Evolutionary conservation across 2,888 invertebrate species (phyloP).

Genomic region (Chrysodeixis includens): DNA sequence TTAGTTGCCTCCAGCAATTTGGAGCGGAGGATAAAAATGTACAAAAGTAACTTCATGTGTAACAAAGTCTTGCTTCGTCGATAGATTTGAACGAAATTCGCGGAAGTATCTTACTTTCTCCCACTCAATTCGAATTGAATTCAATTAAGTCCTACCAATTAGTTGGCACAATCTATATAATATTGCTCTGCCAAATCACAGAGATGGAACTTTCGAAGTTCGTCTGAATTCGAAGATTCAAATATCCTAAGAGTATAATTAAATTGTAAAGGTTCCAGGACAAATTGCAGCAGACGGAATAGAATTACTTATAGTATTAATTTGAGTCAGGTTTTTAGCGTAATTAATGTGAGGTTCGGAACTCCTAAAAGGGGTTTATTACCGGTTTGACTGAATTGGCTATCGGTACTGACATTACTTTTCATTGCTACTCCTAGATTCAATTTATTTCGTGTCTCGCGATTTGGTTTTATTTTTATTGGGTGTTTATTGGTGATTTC

Average conservation of each 20-base stretch:
- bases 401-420: constrained; percentile 66
- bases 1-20: constrained; percentile 13
- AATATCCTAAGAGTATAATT: constrained; percentile 73
- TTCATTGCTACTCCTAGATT: constrained; percentile 66
- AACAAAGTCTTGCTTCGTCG: constrained; percentile 11
- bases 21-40: neutral
- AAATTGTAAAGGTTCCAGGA: constrained; percentile 76
- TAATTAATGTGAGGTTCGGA: constrained; percentile 70
- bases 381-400: constrained; percentile 69
- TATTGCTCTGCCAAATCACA: constrained; percentile 67
- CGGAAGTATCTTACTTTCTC: constrained; percentile 37
- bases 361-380: constrained; percentile 70
- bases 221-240: constrained; percentile 63
- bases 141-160: constrained; percentile 73
- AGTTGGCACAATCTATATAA: constrained; percentile 65
- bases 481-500: constrained; percentile 33
- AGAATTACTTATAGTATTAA: constrained; percentile 73
- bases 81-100: constrained; percentile 15
- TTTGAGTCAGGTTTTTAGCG: constrained; percentile 73
- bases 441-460: constrained; percentile 63
- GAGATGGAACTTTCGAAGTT: constrained; percentile 65
- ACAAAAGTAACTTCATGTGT: constrained; percentile 9
- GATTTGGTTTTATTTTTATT: constrained; percentile 39
- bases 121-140: constrained; percentile 65
- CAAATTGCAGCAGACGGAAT: constrained; percentile 71